Base-by-base conservation (phyloP, 2,888 invertebrate species). In the Orthonevra nobilis region DNA sequence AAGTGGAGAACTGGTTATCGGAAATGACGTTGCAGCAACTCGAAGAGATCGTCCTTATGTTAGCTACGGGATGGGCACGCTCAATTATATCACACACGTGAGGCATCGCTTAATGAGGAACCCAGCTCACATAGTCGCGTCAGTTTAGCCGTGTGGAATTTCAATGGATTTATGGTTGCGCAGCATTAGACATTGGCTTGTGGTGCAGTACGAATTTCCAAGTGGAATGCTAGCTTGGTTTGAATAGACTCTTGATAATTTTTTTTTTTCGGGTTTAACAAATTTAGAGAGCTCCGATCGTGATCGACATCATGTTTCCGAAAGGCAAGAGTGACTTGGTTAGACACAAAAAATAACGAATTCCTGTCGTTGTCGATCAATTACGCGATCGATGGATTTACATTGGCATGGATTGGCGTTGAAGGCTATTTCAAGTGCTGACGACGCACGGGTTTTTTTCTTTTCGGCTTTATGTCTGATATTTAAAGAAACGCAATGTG, bases 301-400 rank as follows among this genome's bases (percentile, higher is more conserved):
- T 60, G 42, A 48, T 58, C 50, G 60, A 60, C 17, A 50, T 69
- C 68, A 42, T 32, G 30, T 26, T 32, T 19, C 23, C 7, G 19
- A 58, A 50, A 48, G n/a, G n/a, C n/a, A n/a, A n/a, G n/a, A 23
- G 38, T n/a, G n/a, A 61, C 50, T 66, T 56, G n/a, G 20, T 54
- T 26, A 19, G 17, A 54, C 23, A n/a, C 34, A n/a, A 19, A 20
- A 26, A 58, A 69, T 60, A 60, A 60, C 32, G 15, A 30, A 69
- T 69, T 60, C 60, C 42, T 19, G 50, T 69, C 68, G 28, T 60
- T 23, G 10, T 12, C n/a, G 38, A 34, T 15, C n/a, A 26, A 54
- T 69, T 69, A 44, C 48, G 50, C 26, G 12, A 42, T 40, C 23
- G 14, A 6, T 38, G 17, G 52, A 38, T 54, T n/a, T 36, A 23